Conservation (phyloP, 2,113 vertebrate genomes). For the Neomonachus schauinslandi region DNA sequence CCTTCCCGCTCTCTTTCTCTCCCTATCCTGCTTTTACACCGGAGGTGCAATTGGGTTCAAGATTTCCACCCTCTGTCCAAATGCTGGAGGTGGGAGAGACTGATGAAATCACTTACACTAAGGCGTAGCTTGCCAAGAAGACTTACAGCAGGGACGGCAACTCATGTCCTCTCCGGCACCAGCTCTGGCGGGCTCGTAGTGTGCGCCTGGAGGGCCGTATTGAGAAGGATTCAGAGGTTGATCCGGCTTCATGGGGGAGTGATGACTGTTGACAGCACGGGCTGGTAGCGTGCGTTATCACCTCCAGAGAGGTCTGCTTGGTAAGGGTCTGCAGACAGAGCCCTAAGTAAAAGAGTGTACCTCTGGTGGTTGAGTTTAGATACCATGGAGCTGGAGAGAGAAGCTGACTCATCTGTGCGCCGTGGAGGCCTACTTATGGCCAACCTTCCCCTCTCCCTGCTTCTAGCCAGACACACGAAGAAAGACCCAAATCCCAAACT, state of each 20-base stretch:
- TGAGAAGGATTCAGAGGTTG: neutral
- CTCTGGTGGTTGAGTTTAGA: neutral
- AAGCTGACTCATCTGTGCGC: no score
- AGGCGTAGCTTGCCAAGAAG: neutral
- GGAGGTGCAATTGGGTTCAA: neutral
- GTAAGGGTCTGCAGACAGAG: neutral
- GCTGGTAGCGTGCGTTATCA: accelerated
- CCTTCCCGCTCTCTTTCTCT: neutral
- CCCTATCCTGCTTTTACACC: neutral
- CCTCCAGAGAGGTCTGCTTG: neutral
- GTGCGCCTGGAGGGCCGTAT: neutral
- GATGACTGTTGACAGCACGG: neutral
- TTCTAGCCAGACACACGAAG: neutral
- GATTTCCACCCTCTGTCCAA: neutral
- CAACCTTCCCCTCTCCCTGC: neutral
- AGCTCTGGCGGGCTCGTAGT: accelerated
- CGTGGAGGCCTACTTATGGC: accelerated
- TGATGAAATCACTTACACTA: neutral
- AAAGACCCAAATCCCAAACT: constrained; percentile 67
- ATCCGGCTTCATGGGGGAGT: accelerated
- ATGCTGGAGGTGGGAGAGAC: neutral
- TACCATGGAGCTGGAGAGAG: neutral
- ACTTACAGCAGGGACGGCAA: neutral
- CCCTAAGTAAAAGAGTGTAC: accelerated
- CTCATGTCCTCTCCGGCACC: neutral